These are phyloP conservation scores for Microctenopoma lineatum DNA, from an alignment of 2,797 vertebrate genomes.

Conservation along the genomic window DNA sequence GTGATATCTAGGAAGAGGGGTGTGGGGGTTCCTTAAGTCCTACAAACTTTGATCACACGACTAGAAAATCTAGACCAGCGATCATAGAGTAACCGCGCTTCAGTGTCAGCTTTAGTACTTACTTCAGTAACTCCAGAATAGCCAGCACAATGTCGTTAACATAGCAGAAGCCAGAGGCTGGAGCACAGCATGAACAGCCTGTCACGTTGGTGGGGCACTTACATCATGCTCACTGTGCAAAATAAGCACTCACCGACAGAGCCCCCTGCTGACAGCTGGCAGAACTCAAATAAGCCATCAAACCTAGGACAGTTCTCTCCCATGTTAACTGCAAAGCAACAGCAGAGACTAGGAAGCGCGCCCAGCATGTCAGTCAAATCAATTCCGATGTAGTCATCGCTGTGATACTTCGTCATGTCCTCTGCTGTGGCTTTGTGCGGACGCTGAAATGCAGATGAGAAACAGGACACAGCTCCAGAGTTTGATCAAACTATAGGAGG, in stretches of 20 bases:
- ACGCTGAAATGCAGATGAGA: slow-evolving; percentile 81
- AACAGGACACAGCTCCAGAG: not conserved
- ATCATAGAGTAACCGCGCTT: not conserved
- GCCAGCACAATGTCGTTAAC: slow-evolving; percentile 99
- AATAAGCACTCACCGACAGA: slow-evolving; percentile 89
- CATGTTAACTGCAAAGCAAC: slow-evolving; percentile 89
- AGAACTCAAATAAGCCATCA: slow-evolving; percentile 98
- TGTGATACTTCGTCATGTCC: slow-evolving; percentile 99
- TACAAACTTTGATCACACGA: not conserved
- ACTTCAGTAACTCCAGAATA: slow-evolving; percentile 98
- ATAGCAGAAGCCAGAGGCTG: slow-evolving; percentile 95
- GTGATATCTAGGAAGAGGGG: slow-evolving; percentile 87
- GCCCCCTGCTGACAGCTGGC: slow-evolving; percentile 95
- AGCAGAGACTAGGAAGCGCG: not conserved
- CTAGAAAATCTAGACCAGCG: not conserved
- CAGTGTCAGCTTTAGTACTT: slow-evolving; percentile 55
- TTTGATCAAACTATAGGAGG: too few species aligned
- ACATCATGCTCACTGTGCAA: not conserved
- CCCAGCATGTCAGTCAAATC: too few species aligned
- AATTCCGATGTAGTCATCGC: slow-evolving; percentile 98
- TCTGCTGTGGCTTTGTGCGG: slow-evolving; percentile 98
- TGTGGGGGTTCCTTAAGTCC: not conserved
- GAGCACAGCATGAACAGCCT: slow-evolving; percentile 15
- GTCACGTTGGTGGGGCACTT: not conserved
- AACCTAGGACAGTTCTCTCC: slow-evolving; percentile 99